Evolutionary conservation across 2,888 invertebrate genomes (phyloP).

Genomic region (Eilema sororculum): DNA sequence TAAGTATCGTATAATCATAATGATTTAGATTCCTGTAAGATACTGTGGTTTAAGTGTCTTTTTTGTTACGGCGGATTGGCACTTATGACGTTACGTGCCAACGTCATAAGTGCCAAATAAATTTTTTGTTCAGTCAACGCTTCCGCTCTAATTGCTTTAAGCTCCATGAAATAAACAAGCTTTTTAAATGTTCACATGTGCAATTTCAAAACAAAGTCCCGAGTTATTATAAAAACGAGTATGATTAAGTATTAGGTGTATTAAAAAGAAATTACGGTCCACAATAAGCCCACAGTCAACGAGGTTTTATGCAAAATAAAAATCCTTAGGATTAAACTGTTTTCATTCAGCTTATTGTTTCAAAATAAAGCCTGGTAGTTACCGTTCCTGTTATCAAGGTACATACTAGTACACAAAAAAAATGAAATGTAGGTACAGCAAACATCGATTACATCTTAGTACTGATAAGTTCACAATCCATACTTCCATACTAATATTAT

Average conservation of each 20-base stretch:
- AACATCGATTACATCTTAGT: too few species aligned
- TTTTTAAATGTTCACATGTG: not conserved
- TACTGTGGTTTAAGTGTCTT: not conserved
- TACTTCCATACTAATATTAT: too few species aligned
- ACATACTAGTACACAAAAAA: too few species aligned
- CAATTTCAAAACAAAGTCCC: not conserved
- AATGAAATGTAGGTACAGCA: too few species aligned
- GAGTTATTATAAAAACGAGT: not conserved
- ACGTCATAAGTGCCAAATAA: too few species aligned
- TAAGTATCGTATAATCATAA: slow-evolving; percentile 30
- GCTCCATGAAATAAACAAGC: not conserved
- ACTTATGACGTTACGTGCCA: not conserved
- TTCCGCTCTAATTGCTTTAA: not conserved
- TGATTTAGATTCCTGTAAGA: slow-evolving; percentile 12
- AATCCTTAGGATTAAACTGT: slow-evolving; percentile 2
- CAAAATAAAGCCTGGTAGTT: not conserved
- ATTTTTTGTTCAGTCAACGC: not conserved
- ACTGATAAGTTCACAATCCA: too few species aligned
- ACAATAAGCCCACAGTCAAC: not conserved
- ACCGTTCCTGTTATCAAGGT: too few species aligned
- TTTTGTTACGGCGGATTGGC: not conserved
- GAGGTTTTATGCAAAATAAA: not conserved
- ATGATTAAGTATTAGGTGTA: not conserved
- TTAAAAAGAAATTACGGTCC: not conserved
- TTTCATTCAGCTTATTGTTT: not conserved